phyloP scores from a whole-genome alignment of 2,888 invertebrate genomes.

The Pterostichus madidus region DNA sequence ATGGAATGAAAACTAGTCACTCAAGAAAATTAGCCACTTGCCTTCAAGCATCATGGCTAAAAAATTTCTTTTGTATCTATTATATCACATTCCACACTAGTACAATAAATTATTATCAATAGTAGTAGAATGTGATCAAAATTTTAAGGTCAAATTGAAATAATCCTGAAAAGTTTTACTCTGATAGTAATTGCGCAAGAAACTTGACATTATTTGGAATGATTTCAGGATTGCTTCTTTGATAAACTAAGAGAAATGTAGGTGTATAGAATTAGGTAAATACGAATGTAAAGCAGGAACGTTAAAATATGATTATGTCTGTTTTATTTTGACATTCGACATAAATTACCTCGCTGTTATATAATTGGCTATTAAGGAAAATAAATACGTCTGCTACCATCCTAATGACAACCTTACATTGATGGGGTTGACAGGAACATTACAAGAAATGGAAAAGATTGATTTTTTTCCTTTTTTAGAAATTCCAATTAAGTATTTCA shows the following conservation, averaged over 20 bases:
- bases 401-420: conserved; percentile 26
- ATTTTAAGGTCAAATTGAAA: neutral
- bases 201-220: neutral
- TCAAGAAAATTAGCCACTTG: no score
- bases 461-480: conserved; percentile 8
- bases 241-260: neutral
- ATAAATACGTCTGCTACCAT: conserved; percentile 39
- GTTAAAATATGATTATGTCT: conserved; percentile 48
- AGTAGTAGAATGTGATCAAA: no score
- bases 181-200: no score
- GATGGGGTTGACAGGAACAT: conserved; percentile 39
- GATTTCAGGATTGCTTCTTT: neutral
- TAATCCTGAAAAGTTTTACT: neutral
- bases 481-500: conserved; percentile 17
- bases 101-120: no score
- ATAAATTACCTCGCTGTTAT: conserved; percentile 45
- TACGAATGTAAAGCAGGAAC: conserved; percentile 5
- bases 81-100: no score
- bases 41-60: no score
- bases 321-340: conserved; percentile 35
- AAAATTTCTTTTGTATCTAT: no score
- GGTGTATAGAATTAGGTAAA: conserved; percentile 16
- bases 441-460: conserved; percentile 40
- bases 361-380: conserved; percentile 58
- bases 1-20: no score